Percentiles rank a stretch among this genome's conserved stretches.
These are phyloP conservation scores for Drosophila lini DNA, from an alignment of 1,140 invertebrate species.

Conservation along the genomic window DNA sequence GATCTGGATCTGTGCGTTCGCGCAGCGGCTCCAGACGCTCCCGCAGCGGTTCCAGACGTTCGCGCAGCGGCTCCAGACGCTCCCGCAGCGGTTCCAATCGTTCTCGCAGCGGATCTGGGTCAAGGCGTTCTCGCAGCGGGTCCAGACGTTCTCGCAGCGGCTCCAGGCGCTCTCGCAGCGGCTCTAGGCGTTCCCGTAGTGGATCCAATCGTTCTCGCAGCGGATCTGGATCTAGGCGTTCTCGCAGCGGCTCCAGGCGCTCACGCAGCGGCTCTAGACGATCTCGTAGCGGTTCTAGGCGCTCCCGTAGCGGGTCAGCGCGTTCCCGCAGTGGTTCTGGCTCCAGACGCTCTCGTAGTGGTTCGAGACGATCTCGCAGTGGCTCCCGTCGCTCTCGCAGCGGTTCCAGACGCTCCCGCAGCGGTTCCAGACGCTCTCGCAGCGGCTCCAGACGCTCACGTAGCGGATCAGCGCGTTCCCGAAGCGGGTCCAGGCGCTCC, in stretches of 20 bases:
- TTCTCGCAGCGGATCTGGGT: slow-evolving; percentile 83
- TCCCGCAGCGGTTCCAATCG: slow-evolving; percentile 76
- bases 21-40: slow-evolving; percentile 83
- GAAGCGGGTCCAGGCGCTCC: slow-evolving; percentile 83
- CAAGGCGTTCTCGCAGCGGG: slow-evolving; percentile 79
- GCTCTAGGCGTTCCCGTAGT: slow-evolving; percentile 54
- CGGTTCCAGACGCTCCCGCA: slow-evolving; percentile 70
- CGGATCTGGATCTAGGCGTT: slow-evolving; percentile 58
- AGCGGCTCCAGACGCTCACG: slow-evolving; percentile 82
- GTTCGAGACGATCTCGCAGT: slow-evolving; percentile 79
- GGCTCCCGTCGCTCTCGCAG: slow-evolving; percentile 74
- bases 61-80: slow-evolving; percentile 60
- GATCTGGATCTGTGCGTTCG: slow-evolving; percentile 61
- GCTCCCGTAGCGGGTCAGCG: slow-evolving; percentile 63
- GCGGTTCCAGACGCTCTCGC: slow-evolving; percentile 81
- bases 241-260: slow-evolving; percentile 74
- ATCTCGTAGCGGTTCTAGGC: slow-evolving; percentile 78
- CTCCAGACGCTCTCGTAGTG: slow-evolving; percentile 79
- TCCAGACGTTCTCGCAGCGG: slow-evolving; percentile 79
- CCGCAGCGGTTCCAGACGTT: slow-evolving; percentile 79
- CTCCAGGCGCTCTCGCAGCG: slow-evolving; percentile 82
- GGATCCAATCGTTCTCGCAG: slow-evolving; percentile 50
- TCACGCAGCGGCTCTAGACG: slow-evolving; percentile 79
- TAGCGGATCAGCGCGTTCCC: slow-evolving; percentile 81
- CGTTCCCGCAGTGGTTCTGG: slow-evolving; percentile 77